Base-by-base conservation (phyloP, 2,888 invertebrate species). In the Melanchra persicariae region DNA sequence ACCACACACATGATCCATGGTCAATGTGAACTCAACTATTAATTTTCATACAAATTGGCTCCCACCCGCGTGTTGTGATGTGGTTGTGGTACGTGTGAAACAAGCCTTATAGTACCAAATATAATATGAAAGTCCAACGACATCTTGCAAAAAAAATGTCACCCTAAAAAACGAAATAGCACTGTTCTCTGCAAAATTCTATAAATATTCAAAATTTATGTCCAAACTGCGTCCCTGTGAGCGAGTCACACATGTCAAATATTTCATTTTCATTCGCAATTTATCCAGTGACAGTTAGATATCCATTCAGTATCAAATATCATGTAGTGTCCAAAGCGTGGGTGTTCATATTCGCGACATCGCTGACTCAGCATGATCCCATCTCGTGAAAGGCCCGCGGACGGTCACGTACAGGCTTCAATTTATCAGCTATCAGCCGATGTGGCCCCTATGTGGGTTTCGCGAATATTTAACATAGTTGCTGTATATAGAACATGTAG, bases 321-420 rank as follows among this genome's bases (percentile, higher is more conserved):
- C 83, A 70, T 74, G 77, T 83, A 85, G 70, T 85, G 80, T 77
- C 74, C 73, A 69, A 70, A 61, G 74, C 71, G 64, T 74, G 70
- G 83, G 61, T 77, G 83, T 84, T 72, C 80, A 77, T 75, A 83
- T 74, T 72, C 74, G 68, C 81, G 80, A 83, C 77, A 76, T 57
- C 55, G 83, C 75, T 85, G 83, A 85, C 65, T 84, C 83, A 75
- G 83, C 83, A 76, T 83, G 80, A 85, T 83, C 83, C 75, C 66
- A 85, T 83, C 83, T 80, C 63, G 59, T 70, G 74, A 67, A 74
- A 74, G 75, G 70, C 85, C 69, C 65, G 47, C 83, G 77, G 64
- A 69, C 80, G 83, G 83, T 85, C 83, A 84, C 83, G 83, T 85
- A 85, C 83, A 80, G 62, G 75, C 83, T 80, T 85, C 85, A 84